These are phyloP conservation scores for Stichodactyla helianthus DNA, from an alignment of 64 coral and sea anemone species.

Conservation along the genomic window DNA sequence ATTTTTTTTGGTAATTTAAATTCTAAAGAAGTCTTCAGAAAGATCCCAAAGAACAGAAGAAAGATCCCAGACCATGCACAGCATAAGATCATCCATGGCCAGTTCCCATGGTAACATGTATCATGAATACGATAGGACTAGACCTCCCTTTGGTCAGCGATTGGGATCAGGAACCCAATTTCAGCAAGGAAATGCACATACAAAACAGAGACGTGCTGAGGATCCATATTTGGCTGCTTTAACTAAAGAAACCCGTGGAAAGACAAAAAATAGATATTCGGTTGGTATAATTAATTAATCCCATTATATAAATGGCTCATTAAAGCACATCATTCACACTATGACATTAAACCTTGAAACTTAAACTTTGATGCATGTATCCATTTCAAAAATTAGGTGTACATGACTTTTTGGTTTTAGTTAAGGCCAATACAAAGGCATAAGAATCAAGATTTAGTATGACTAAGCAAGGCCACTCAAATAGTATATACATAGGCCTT, in stretches of 20 bases:
- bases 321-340: too few relatives aligned
- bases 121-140: neutral
- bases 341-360: too few relatives aligned
- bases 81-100: neutral
- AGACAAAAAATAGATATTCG: slow-evolving; percentile 36
- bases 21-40: neutral
- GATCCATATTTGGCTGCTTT: slow-evolving; percentile 20
- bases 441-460: too few relatives aligned
- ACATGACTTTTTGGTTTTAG: too few relatives aligned
- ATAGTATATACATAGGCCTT: too few relatives aligned
- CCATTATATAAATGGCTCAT: neutral
- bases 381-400: too few relatives aligned
- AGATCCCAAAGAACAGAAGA: neutral
- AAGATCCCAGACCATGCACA: neutral
- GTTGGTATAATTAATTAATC: slow-evolving; percentile 10
- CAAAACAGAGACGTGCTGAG: neutral
- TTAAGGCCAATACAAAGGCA: too few relatives aligned
- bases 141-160: neutral
- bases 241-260: slow-evolving; percentile 38
- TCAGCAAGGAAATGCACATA: neutral
- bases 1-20: too few relatives aligned
- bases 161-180: neutral
- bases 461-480: too few relatives aligned
- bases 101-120: slow-evolving; percentile 22
- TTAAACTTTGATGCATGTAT: too few relatives aligned